Conservation (phyloP, 2,797 vertebrate genomes). For the Hapalemur alaotrensis region DNA sequence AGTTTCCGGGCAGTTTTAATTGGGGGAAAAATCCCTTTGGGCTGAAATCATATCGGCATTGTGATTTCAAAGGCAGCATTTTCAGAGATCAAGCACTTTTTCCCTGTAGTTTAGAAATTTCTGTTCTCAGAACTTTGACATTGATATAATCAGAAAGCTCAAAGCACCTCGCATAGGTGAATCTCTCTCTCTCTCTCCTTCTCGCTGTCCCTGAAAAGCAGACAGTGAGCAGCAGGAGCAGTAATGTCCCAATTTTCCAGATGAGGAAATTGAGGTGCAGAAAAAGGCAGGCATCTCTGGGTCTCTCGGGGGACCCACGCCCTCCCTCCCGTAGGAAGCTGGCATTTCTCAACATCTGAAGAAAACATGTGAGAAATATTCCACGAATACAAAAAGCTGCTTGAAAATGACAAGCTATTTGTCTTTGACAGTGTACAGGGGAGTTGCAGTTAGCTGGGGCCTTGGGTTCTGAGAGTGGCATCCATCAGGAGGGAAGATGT, state of each 20-base stretch:
- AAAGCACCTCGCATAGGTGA: conserved; percentile 60
- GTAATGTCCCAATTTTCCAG: conserved; percentile 66
- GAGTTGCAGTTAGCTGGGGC: fast-evolving
- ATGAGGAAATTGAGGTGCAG: conserved; percentile 65
- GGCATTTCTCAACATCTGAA: neutral
- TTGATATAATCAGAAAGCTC: conserved; percentile 73
- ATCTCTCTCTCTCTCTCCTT: conserved; percentile 33
- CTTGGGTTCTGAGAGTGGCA: neutral
- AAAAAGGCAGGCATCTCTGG: neutral
- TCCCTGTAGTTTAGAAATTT: conserved; percentile 75
- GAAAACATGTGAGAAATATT: neutral
- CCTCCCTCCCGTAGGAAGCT: neutral
- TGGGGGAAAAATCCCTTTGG: conserved; percentile 59
- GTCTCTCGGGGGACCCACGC: neutral
- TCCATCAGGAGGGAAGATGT: neutral
- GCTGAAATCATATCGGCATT: conserved; percentile 50
- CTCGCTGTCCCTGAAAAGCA: conserved; percentile 60
- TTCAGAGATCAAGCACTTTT: conserved; percentile 74
- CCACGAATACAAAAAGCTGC: neutral
- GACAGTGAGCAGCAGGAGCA: conserved; percentile 46
- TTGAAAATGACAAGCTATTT: neutral
- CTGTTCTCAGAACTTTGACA: conserved; percentile 79
- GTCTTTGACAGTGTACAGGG: neutral
- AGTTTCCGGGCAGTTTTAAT: conserved; percentile 67
- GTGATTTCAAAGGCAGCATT: conserved; percentile 73